Base-by-base conservation (phyloP, 1,140 invertebrate genomes). In the Drosophila santomea region DNA sequence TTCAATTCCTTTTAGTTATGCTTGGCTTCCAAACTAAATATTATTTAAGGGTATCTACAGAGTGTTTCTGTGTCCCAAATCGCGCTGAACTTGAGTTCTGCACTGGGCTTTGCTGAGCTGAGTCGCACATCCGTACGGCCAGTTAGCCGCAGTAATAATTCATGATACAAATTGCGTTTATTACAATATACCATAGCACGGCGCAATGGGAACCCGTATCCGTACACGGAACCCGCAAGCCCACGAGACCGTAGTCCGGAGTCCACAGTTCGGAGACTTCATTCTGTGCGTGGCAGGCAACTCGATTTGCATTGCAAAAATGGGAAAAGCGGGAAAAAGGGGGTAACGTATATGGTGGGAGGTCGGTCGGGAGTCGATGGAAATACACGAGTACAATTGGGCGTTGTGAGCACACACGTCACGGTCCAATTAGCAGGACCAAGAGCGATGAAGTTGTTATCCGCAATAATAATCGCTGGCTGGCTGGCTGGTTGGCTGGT, bases 91-190 rank as follows among this genome's bases (percentile, higher is more conserved):
- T 45, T 57, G 38, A 45, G 55, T 58, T 56, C 57, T 44, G 48
- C 56, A 61, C 39, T 74, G 56, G 61, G 36, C 57, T 62, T 59
- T 79, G 55, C 71, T 15, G 69, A 45, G 47, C 12, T 23, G 68
- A 73, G 60, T 57, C 61, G 71, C 79, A 78, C 82, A 78, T 88
- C 79, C 84, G 84, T 51, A 77, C 56, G 62, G 39, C 43, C 55
- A 45, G 45, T 73, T 47, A 55, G 85, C 85, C 80, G 84, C 84
- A 88, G 84, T 88, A 88, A 88, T 88, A 88, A 89, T 78, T 88
- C 84, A 88, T 88, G 80, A 72, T 78, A 72, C 80, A 89, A 88
- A 89, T 89, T 88, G 84, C 85, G 84, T 88, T 88, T 88, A 88
- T 89, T 89, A 89, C 84, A 89, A 80, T 69, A 78, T 68, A 84